Evolutionary conservation across 2,113 vertebrate species (phyloP).

Genomic region (Xyrauchen texanus): DNA sequence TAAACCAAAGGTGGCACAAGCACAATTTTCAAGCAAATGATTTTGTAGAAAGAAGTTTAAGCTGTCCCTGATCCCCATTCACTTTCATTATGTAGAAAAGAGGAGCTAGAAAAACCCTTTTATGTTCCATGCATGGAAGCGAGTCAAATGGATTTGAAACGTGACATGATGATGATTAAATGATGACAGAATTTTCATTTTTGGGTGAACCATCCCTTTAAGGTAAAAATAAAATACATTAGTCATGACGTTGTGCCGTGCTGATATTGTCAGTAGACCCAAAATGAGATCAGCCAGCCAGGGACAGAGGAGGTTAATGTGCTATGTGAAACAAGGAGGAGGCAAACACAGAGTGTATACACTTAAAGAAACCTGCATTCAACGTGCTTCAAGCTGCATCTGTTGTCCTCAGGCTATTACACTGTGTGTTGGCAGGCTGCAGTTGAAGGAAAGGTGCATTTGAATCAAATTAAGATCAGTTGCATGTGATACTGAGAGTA

Average conservation of each 20-base stretch:
- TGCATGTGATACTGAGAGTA: constrained; percentile 8
- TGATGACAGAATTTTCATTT: too few species aligned
- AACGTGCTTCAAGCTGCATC: constrained; percentile 9
- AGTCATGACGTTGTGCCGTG: constrained; percentile 3
- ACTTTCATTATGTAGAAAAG: too few species aligned
- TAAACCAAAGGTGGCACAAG: too few species aligned
- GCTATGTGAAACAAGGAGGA: constrained; percentile 5
- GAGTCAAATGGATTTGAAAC: too few species aligned
- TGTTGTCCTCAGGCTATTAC: constrained; percentile 29
- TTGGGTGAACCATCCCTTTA: too few species aligned
- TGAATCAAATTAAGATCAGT: constrained; percentile 29
- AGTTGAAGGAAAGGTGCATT: constrained; percentile 36
- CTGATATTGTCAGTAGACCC: constrained; percentile 1
- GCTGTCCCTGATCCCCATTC: too few species aligned
- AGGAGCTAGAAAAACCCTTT: too few species aligned
- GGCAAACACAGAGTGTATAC: not conserved
- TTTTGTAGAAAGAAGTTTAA: too few species aligned
- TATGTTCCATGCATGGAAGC: too few species aligned
- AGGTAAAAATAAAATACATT: constrained; percentile 28
- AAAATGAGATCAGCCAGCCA: constrained; percentile 29
- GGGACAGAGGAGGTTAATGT: constrained; percentile 26
- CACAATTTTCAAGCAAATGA: too few species aligned
- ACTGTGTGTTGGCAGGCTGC: constrained; percentile 26
- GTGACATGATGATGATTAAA: too few species aligned
- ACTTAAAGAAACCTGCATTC: not conserved